Conservation (phyloP, 23 tunicate genomes). For the Styela plicata region DNA sequence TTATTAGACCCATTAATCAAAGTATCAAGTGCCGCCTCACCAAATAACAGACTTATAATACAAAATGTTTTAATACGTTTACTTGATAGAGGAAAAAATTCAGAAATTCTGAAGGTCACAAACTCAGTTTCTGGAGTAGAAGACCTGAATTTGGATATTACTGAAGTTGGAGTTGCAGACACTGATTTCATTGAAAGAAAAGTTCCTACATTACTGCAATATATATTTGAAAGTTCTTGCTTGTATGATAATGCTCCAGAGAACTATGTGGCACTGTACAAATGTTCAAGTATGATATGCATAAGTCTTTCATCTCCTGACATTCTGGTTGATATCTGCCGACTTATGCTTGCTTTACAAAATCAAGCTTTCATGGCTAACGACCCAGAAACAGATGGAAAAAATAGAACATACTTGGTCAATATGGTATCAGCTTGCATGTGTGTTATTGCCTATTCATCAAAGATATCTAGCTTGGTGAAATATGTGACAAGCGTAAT, state of each 20-base stretch:
- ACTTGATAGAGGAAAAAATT: slow-evolving; percentile 56
- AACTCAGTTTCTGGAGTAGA: slow-evolving; percentile 32
- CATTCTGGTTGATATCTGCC: slow-evolving; percentile 45
- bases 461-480: slow-evolving; percentile 66
- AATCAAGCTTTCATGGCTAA: neutral
- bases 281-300: slow-evolving; percentile 52
- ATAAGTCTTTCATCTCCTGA: slow-evolving; percentile 62
- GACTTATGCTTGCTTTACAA: slow-evolving; percentile 30
- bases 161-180: slow-evolving; percentile 46
- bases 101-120: slow-evolving; percentile 30
- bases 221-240: slow-evolving; percentile 47
- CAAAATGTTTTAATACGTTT: slow-evolving; percentile 50
- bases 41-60: slow-evolving; percentile 40
- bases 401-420: slow-evolving; percentile 13
- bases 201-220: slow-evolving; percentile 47
- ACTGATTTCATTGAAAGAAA: slow-evolving; percentile 61
- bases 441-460: slow-evolving; percentile 56
- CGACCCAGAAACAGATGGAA: neutral
- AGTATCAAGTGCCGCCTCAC: slow-evolving; percentile 32
- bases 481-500: slow-evolving; percentile 56
- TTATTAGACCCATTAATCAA: slow-evolving; percentile 73
- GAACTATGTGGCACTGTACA: slow-evolving; percentile 43
- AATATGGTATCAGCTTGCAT: slow-evolving; percentile 40
- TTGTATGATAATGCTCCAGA: slow-evolving; percentile 44
- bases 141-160: slow-evolving; percentile 23